phyloP scores from a whole-genome alignment of 1,140 invertebrate species.

The Drosophila nebulosa region DNA sequence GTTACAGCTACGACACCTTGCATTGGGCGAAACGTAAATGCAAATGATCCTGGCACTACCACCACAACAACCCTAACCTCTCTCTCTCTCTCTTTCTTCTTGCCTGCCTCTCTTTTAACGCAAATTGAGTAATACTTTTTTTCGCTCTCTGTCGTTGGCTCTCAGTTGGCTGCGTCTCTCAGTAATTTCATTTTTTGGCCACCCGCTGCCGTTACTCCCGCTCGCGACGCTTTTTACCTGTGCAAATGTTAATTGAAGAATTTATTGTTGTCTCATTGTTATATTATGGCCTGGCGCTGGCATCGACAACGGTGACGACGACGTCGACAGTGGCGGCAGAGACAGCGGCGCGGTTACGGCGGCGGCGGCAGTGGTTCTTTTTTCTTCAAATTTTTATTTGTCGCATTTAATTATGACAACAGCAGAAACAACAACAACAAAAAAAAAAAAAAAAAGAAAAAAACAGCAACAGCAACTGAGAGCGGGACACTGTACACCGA shows the following conservation, averaged over 20 bases:
- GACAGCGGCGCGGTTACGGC: slow-evolving; percentile 26
- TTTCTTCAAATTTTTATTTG: slow-evolving; percentile 75
- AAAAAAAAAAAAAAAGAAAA: no score
- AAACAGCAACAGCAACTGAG: slow-evolving; percentile 8
- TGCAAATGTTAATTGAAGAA: slow-evolving; percentile 78
- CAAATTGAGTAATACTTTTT: not conserved
- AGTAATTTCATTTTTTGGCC: not conserved
- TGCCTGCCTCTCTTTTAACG: not conserved
- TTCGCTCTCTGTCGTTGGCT: slow-evolving; percentile 7
- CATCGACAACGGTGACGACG: slow-evolving; percentile 30
- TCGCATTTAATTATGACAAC: slow-evolving; percentile 77
- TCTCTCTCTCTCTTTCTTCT: slow-evolving; percentile 34
- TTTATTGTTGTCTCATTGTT: slow-evolving; percentile 77
- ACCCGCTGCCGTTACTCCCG: slow-evolving; percentile 21
- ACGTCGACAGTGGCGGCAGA: slow-evolving; percentile 15
- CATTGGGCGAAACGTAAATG: slow-evolving; percentile 52
- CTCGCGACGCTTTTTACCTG: slow-evolving; percentile 63
- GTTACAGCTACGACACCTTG: slow-evolving; percentile 59
- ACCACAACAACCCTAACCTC: slow-evolving; percentile 10
- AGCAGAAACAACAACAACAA: slow-evolving; percentile 24
- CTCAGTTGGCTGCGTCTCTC: slow-evolving; percentile 6
- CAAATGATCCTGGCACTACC: slow-evolving; percentile 67
- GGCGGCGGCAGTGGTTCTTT: slow-evolving; percentile 42
- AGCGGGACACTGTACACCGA: slow-evolving; percentile 40
- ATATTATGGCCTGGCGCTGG: slow-evolving; percentile 59